phyloP scores from a whole-genome alignment of 2,888 invertebrate genomes.

The Coelopa pilipes region DNA sequence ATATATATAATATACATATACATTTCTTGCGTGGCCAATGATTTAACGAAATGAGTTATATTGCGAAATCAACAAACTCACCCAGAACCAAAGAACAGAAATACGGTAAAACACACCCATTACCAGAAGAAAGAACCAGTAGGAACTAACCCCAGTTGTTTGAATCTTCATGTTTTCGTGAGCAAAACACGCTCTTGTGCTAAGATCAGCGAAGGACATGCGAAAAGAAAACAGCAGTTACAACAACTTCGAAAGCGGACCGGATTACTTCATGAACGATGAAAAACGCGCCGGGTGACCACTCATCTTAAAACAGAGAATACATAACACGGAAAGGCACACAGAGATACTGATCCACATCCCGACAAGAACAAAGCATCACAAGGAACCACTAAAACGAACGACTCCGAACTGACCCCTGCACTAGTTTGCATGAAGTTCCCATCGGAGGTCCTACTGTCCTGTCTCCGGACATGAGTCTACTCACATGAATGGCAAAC shows the following conservation, averaged over 20 bases:
- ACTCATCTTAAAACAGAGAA: constrained; percentile 20
- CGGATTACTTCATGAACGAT: not conserved
- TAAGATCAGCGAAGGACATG: constrained; percentile 34
- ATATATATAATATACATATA: too few relatives aligned
- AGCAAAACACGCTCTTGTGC: not conserved
- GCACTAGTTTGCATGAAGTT: not conserved
- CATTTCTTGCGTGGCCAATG: too few relatives aligned
- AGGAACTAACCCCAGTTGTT: not conserved
- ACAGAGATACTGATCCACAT: not conserved
- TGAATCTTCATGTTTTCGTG: not conserved
- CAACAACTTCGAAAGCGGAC: not conserved
- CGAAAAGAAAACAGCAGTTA: constrained; percentile 28
- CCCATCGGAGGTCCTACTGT: constrained; percentile 23
- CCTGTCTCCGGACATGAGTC: constrained; percentile 48
- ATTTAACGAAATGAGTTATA: too few relatives aligned
- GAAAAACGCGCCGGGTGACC: constrained; percentile 30
- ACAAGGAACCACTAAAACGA: constrained; percentile 1
- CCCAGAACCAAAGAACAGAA: too few relatives aligned
- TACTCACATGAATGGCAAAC: constrained; percentile 40
- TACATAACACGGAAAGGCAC: not conserved
- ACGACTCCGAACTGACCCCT: not conserved
- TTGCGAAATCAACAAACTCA: not conserved
- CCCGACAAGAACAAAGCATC: not conserved
- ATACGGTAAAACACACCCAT: too few relatives aligned
- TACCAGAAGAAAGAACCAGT: too few relatives aligned